Base-by-base conservation (phyloP, 2,888 invertebrate species). In the Dinocampus coccinellae region DNA sequence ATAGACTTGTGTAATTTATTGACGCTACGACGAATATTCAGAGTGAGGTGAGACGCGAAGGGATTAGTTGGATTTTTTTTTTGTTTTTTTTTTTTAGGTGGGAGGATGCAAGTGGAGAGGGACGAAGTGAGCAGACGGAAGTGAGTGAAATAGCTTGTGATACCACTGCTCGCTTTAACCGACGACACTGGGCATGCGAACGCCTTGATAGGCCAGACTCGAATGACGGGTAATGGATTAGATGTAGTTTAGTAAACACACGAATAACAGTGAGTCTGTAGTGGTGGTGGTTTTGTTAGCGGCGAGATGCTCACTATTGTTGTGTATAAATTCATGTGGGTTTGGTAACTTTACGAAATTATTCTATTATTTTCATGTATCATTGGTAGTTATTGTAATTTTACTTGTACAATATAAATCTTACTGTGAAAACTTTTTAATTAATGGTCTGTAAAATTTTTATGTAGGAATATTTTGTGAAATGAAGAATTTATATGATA, bases 221-320 rank as follows among this genome's bases (percentile, higher is more conserved):
- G 26, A 58, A 73, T 77, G 70, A 72, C 76, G n/a, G 63, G 78
- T 83, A 83, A 83, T 81, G 82, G 83, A 84, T 84, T 84, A 83
- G 82, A 81, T 76, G 80, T 82, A 83, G 83, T 83, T 84, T 81
- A 82, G 82, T 80, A 81, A 83, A 82, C 81, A 82, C 77, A 77
- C 70, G 78, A 77, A 69, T 69, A 29, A 69, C 53, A 39, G 22
- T 24, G 29, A 24, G 16, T 9, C 39, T 10, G 29, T 62, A 10
- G 2, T 20, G 22, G 34, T 36, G n/a, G n/a, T n/a, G n/a, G n/a
- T 20, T 29, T 16, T 9, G 47, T 36, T 13, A 24, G 36, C 55
- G 4, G 11, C 16, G n/a, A 9, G 16, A 60, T 10, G 24, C 13
- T 11, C 11, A 3, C 11, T n/a, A 24, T 1, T 11, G 61, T 16